Conservation (phyloP, 1,140 invertebrate genomes). For the Fopius arisanus region DNA sequence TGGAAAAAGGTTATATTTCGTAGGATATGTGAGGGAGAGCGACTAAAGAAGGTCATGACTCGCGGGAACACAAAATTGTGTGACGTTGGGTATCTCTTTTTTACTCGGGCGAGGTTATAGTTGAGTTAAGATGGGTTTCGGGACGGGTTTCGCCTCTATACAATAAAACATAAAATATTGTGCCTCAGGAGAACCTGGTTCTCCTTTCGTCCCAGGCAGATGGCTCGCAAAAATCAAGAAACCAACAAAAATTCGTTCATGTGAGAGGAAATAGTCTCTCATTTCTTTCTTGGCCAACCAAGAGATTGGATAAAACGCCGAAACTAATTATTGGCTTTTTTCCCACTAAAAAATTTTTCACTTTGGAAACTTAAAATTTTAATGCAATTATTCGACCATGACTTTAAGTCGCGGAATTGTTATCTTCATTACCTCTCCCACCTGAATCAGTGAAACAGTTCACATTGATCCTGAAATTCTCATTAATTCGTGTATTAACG, state of each 20-base stretch:
- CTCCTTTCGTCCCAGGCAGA: background rate
- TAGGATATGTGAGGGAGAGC: slow-evolving; percentile 8
- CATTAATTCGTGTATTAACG: background rate
- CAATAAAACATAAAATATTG: background rate
- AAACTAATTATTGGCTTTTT: background rate
- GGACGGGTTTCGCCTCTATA: slow-evolving; percentile 8
- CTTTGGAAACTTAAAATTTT: too few species aligned
- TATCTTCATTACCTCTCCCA: too few species aligned
- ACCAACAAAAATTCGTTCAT: slow-evolving; percentile 11
- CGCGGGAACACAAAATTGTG: slow-evolving; percentile 12
- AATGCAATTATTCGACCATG: too few species aligned
- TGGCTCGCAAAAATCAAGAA: slow-evolving; percentile 6
- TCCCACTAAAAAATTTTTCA: too few species aligned
- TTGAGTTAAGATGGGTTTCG: background rate
- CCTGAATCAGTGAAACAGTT: background rate
- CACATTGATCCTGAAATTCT: background rate
- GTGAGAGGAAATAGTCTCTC: background rate
- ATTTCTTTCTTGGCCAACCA: background rate
- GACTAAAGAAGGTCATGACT: slow-evolving; percentile 12
- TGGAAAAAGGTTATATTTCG: slow-evolving; percentile 9
- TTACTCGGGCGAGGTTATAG: slow-evolving; percentile 5
- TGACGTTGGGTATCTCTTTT: slow-evolving; percentile 3
- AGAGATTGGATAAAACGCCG: background rate
- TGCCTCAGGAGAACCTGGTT: background rate
- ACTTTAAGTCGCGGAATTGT: too few species aligned